A percentile compares a stretch with the other conserved stretches of the same genome.
phyloP scores from a whole-genome alignment of 1,140 invertebrate genomes.

The Drosophila ohnishii region DNA sequence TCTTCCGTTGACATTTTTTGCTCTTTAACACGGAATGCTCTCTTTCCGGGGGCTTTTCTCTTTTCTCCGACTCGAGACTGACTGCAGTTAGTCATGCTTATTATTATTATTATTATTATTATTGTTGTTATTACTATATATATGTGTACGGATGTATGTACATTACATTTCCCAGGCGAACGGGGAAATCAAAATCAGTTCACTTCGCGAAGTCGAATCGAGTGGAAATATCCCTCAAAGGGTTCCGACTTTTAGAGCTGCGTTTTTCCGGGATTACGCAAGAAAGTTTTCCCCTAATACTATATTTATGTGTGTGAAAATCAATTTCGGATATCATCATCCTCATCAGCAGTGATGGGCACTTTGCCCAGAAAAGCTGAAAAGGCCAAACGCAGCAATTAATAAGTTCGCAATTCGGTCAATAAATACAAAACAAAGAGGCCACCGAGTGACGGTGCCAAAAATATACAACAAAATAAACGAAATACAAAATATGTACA shows the following conservation, averaged over 20 bases:
- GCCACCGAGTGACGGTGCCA: constrained; percentile 14
- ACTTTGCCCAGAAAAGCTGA: constrained; percentile 44
- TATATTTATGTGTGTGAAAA: constrained; percentile 41
- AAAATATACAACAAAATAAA: constrained; percentile 55
- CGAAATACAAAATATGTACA: constrained; percentile 1
- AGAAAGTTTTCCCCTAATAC: constrained; percentile 11
- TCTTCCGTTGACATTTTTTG: neutral
- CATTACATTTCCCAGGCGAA: constrained; percentile 11
- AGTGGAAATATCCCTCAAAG: constrained; percentile 10
- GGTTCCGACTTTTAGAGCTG: neutral
- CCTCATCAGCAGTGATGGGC: constrained; percentile 13
- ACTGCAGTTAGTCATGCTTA: constrained; percentile 43
- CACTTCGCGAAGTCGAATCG: constrained; percentile 53
- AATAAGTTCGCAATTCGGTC: constrained; percentile 72
- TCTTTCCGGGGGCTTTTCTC: constrained; percentile 23
- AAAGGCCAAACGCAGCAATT: constrained; percentile 50
- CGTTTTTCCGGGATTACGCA: constrained; percentile 22
- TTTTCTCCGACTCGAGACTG: constrained; percentile 8
- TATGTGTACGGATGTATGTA: neutral
- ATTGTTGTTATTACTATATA: constrained; percentile 16
- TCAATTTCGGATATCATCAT: constrained; percentile 41
- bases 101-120: constrained; percentile 33
- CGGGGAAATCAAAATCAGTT: constrained; percentile 57
- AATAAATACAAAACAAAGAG: constrained; percentile 62
- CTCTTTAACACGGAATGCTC: constrained; percentile 16